Conservation (phyloP, 1,140 invertebrate species). For the Orchestia grillus region DNA sequence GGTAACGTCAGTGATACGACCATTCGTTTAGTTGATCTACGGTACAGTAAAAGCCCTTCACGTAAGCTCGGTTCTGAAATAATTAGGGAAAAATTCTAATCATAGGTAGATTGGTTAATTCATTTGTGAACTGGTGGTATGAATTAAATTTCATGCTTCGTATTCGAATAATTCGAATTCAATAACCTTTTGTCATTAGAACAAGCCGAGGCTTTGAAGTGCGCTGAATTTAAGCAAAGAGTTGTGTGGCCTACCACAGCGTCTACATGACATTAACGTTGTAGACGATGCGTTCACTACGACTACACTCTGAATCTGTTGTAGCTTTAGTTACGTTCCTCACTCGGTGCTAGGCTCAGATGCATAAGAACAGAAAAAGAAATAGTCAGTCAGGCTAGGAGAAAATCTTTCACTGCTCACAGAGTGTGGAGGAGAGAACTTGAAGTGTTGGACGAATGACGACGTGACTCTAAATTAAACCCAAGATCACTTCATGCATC, state of each 20-base stretch:
- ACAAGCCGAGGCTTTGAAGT: neutral
- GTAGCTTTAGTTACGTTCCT: neutral
- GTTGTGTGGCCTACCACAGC: neutral
- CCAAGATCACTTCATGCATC: neutral
- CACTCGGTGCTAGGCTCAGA: neutral
- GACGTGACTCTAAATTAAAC: neutral
- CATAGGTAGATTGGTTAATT: neutral
- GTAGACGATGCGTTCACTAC: neutral
- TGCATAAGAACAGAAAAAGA: neutral
- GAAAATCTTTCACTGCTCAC: neutral
- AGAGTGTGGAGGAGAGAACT: neutral
- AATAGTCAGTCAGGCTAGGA: neutral
- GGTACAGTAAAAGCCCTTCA: too few relatives aligned
- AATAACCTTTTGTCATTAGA: neutral
- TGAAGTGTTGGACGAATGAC: too few relatives aligned
- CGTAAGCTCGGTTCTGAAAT: too few relatives aligned
- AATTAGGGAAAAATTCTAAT: too few relatives aligned
- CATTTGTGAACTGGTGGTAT: neutral
- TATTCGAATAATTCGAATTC: neutral
- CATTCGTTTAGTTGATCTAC: too few relatives aligned
- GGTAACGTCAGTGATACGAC: too few relatives aligned
- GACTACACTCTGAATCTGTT: neutral
- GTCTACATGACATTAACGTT: neutral
- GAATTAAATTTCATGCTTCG: neutral
- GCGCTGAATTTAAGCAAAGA: neutral